Percentiles rank a stretch among this genome's conserved stretches.
phyloP scores from a whole-genome alignment of 2,797 vertebrate genomes.

The Hoplostethus atlanticus region DNA sequence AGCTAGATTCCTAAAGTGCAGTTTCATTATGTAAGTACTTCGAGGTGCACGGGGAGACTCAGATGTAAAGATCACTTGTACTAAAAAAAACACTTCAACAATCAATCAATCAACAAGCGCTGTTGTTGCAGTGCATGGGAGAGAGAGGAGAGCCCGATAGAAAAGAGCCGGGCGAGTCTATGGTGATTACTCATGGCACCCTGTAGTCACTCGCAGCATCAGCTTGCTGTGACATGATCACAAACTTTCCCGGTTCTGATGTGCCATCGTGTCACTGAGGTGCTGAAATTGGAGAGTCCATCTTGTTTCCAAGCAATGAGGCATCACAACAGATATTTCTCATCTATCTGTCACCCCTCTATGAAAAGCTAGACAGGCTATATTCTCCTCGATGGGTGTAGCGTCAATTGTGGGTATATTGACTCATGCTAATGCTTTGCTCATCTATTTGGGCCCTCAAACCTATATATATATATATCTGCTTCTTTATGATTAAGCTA shows the following conservation, averaged over 20 bases:
- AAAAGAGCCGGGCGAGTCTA: constrained; percentile 19
- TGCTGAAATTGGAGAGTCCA: constrained; percentile 8
- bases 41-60: too few species aligned
- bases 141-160: constrained; percentile 1
- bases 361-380: background rate
- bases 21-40: too few species aligned
- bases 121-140: background rate
- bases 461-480: constrained; percentile 1
- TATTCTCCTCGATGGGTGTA: constrained; percentile 32
- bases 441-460: constrained; percentile 2
- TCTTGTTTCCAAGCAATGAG: constrained; percentile 35
- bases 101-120: background rate
- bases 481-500: background rate
- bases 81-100: too few species aligned
- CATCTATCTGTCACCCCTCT: constrained; percentile 8
- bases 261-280: background rate
- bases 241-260: constrained; percentile 11
- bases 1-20: background rate
- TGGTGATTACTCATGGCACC: constrained; percentile 32
- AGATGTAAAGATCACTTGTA: too few species aligned
- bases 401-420: constrained; percentile 35
- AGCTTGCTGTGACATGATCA: constrained; percentile 40
- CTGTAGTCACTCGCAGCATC: constrained; percentile 26
- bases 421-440: constrained; percentile 54
- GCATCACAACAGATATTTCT: constrained; percentile 31